Percentiles rank a stretch among this genome's conserved stretches.
These are phyloP conservation scores for Gonioctena quinquepunctata DNA, from an alignment of 1,140 invertebrate genomes.

Conservation along the genomic window DNA sequence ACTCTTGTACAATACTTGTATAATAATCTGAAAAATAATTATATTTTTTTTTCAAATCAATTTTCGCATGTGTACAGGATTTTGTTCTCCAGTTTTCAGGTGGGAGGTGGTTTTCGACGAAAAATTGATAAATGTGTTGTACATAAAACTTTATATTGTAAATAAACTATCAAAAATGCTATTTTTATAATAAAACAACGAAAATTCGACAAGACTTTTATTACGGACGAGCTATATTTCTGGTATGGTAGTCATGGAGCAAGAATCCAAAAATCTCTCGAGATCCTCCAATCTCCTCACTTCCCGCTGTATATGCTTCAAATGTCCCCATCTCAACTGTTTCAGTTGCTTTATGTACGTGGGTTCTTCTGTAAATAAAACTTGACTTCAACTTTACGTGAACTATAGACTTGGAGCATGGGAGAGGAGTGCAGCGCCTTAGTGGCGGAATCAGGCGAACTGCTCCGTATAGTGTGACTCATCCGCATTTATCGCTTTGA, in stretches of 20 bases:
- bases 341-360: constrained; percentile 51
- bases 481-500: no score
- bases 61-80: no score
- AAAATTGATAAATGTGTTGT: no score
- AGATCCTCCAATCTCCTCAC: constrained; percentile 53
- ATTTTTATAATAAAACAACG: constrained; percentile 6
- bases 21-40: no score
- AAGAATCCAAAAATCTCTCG: constrained; percentile 53
- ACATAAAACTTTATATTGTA: constrained; percentile 1
- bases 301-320: constrained; percentile 57
- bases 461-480: no score
- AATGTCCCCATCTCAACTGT: constrained; percentile 53
- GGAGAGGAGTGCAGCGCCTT: no score
- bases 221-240: constrained; percentile 2
- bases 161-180: neutral
- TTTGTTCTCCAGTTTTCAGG: no score
- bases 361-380: constrained; percentile 14
- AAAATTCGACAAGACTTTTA: neutral
- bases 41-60: no score
- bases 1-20: no score
- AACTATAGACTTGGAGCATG: no score
- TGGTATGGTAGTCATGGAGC: constrained; percentile 12
- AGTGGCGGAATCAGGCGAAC: no score
- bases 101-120: no score
- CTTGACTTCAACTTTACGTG: neutral